Percentiles rank a stretch among this genome's conserved stretches.
Conservation (phyloP, 53 echinoderm and acorn worm species). For the Paracentrotus lividus region DNA sequence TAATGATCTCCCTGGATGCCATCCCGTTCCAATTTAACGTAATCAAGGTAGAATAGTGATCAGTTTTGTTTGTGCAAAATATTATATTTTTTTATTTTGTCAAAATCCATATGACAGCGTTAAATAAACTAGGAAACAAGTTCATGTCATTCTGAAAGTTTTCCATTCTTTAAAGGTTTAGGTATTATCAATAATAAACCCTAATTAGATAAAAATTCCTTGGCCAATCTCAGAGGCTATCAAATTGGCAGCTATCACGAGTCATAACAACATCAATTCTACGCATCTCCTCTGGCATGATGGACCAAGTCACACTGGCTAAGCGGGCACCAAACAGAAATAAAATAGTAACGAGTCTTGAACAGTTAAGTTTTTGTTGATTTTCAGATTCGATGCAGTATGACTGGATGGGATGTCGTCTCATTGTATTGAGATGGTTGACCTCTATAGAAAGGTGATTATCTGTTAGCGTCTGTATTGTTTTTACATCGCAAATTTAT, state of each 20-base stretch:
- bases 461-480: not conserved
- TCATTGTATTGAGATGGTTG: not conserved
- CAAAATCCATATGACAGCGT: not conserved
- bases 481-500: slow-evolving; percentile 14
- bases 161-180: not conserved
- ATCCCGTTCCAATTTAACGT: slow-evolving; percentile 15
- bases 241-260: slow-evolving; percentile 38
- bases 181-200: not conserved
- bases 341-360: too few species aligned
- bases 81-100: not conserved
- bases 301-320: too few species aligned
- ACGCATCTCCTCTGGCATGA: not conserved
- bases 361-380: too few species aligned
- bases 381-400: too few species aligned
- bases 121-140: not conserved
- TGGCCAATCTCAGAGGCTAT: not conserved
- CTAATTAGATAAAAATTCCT: not conserved
- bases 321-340: too few species aligned
- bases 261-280: slow-evolving; percentile 26
- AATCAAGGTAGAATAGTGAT: not conserved
- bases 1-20: slow-evolving; percentile 41
- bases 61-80: not conserved
- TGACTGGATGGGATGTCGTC: not conserved
- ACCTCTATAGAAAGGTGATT: not conserved
- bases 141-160: not conserved